Conservation (phyloP, 2,888 invertebrate species). For the Allacma fusca region DNA sequence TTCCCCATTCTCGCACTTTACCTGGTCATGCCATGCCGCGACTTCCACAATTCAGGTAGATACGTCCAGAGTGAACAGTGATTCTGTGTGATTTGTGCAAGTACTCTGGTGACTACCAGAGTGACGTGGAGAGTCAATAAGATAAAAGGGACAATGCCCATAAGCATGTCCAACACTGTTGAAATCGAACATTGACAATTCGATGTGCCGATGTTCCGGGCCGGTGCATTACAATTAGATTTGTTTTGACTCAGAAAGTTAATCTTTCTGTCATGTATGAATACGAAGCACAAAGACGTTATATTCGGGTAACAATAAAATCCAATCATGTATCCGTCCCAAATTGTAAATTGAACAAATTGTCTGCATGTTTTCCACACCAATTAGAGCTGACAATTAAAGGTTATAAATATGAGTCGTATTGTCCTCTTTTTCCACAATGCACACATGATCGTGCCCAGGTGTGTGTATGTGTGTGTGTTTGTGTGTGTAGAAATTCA, state of each 20-base stretch:
- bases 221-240: slow-evolving; percentile 2
- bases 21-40: background rate
- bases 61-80: no score
- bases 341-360: slow-evolving; percentile 6
- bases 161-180: slow-evolving; percentile 2
- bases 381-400: background rate
- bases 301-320: background rate
- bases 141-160: slow-evolving; percentile 12
- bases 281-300: background rate
- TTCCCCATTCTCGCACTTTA: background rate
- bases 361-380: background rate
- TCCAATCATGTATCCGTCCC: background rate
- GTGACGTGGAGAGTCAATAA: background rate
- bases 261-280: slow-evolving; percentile 2
- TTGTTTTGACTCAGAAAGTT: background rate
- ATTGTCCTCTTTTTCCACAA: no score
- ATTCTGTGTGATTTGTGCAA: no score
- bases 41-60: no score
- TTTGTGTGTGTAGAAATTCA: no score
- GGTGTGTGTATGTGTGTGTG: no score
- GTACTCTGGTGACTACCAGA: no score
- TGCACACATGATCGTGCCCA: no score
- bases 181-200: slow-evolving; percentile 11
- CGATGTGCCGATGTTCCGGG: background rate
- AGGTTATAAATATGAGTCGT: background rate